These are phyloP conservation scores for Cynopterus brachyotis DNA, from an alignment of 2,113 vertebrate species.

Conservation along the genomic window DNA sequence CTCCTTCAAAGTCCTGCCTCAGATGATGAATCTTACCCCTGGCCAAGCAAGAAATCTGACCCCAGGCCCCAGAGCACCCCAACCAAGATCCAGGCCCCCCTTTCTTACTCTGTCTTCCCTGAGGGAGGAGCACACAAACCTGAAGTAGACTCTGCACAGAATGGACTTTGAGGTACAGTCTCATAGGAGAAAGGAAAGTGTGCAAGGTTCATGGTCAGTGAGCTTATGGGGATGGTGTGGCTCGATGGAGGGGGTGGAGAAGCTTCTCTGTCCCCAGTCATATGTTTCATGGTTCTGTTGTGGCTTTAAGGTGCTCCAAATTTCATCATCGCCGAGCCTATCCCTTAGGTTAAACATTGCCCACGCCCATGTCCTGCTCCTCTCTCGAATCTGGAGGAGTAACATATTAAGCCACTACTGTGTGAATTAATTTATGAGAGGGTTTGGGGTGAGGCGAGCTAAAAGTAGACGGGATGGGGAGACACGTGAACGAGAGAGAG, in stretches of 20 bases:
- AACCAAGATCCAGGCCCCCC: not conserved
- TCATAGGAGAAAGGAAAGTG: not conserved
- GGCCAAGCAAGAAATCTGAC: not conserved
- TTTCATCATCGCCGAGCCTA: not conserved
- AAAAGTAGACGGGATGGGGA: not conserved
- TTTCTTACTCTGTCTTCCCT: not conserved
- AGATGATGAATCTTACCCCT: not conserved
- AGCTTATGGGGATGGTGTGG: not conserved
- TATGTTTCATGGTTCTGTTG: not conserved
- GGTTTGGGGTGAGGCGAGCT: not conserved
- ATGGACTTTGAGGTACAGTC: not conserved
- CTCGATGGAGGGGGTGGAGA: fast-evolving
- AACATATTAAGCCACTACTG: not conserved
- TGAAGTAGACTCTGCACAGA: not conserved
- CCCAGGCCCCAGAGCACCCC: not conserved
- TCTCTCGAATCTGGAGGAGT: not conserved
- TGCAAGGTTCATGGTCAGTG: not conserved
- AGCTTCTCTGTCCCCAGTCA: not conserved
- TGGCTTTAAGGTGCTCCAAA: not conserved
- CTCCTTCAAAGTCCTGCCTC: not conserved
- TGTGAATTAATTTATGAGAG: not conserved
- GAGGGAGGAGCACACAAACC: not conserved
- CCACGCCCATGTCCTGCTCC: not conserved
- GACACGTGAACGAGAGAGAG: not conserved
- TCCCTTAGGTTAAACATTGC: not conserved